Evolutionary conservation across 2,113 vertebrate genomes (phyloP).

Genomic region (Sula dactylatra): DNA sequence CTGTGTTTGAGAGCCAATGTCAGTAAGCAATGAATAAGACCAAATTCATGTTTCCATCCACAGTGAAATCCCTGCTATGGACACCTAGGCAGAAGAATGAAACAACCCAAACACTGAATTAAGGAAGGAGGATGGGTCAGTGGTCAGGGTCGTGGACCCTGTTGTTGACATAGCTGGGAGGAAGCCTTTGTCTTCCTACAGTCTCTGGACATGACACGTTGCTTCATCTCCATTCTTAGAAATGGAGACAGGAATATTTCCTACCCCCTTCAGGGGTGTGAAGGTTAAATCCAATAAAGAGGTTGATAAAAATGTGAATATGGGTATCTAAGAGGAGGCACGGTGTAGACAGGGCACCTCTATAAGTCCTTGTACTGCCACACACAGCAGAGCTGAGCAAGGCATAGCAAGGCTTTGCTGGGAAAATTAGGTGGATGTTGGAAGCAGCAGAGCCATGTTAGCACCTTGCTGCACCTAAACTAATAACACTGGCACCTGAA

Average conservation of each 20-base stretch:
- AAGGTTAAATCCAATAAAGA: neutral
- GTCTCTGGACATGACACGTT: neutral
- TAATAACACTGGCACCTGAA: slow-evolving; percentile 40
- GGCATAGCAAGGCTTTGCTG: neutral
- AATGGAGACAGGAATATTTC: neutral
- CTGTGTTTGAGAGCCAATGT: neutral
- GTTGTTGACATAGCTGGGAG: neutral
- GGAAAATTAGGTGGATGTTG: neutral
- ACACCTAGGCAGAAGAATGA: neutral
- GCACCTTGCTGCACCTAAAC: slow-evolving; percentile 41
- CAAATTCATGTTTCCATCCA: neutral
- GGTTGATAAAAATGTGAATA: neutral
- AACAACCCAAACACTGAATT: neutral
- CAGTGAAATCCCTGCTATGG: neutral
- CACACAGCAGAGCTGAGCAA: neutral
- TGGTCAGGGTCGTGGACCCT: neutral
- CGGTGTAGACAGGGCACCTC: neutral
- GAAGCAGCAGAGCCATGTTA: neutral
- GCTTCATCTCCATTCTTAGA: neutral
- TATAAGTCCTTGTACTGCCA: neutral
- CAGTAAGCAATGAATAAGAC: neutral
- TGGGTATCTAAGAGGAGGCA: neutral
- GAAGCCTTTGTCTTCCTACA: neutral
- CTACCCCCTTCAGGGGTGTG: neutral
- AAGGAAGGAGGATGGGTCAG: neutral